These are phyloP conservation scores for Oreonectes daqikongensis DNA, from an alignment of 2,797 vertebrate genomes.

Conservation along the genomic window DNA sequence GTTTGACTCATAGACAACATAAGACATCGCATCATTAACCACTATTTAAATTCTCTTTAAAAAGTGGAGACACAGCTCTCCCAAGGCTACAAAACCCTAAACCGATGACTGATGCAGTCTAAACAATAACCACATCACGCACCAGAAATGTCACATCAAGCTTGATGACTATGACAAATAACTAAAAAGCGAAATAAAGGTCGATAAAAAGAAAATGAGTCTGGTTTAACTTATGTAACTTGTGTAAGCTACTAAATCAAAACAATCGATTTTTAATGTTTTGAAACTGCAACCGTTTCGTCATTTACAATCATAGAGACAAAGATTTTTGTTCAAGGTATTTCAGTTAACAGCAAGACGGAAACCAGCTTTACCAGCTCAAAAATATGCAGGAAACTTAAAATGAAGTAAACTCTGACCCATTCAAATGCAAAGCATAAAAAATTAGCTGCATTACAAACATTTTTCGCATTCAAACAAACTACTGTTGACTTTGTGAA, in stretches of 20 bases:
- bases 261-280: too few relatives aligned
- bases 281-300: too few relatives aligned
- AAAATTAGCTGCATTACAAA: not conserved
- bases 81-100: not conserved
- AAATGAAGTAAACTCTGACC: not conserved
- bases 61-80: too few relatives aligned
- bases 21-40: not conserved
- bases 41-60: not conserved
- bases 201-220: too few relatives aligned
- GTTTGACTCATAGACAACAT: constrained; percentile 3
- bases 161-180: not conserved
- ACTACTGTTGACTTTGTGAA: not conserved
- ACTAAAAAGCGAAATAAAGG: too few relatives aligned
- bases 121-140: not conserved
- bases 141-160: not conserved
- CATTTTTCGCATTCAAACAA: not conserved
- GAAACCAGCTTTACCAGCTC: not conserved
- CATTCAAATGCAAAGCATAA: not conserved
- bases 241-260: too few relatives aligned
- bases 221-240: too few relatives aligned
- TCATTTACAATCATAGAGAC: too few relatives aligned
- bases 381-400: not conserved
- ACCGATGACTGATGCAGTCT: not conserved
- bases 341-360: not conserved
- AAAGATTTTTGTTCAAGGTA: not conserved